Conservation (phyloP, 2,888 invertebrate species). For the Pimpla rufipes region DNA sequence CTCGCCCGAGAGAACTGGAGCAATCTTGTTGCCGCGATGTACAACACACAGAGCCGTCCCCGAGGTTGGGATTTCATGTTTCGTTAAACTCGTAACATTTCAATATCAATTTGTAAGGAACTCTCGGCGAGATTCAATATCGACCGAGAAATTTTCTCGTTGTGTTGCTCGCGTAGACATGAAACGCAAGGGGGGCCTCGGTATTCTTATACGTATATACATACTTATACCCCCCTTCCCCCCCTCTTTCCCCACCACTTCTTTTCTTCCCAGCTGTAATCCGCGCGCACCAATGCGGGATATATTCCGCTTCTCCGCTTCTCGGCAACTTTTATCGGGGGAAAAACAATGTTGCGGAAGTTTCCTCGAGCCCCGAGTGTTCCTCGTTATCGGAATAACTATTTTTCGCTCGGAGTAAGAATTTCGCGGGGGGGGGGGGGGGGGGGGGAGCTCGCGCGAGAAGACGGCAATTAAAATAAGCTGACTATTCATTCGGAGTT, state of each 20-base stretch:
- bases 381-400: conserved; percentile 26
- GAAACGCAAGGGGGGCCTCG: background rate
- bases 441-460: too few relatives aligned
- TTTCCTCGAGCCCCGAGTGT: conserved; percentile 34
- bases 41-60: conserved; percentile 19
- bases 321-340: conserved; percentile 34
- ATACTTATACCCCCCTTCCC: too few relatives aligned
- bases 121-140: conserved; percentile 55
- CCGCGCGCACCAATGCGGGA: background rate
- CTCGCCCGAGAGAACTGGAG: conserved; percentile 33
- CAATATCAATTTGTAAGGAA: conserved; percentile 66
- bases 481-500: background rate
- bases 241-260: too few relatives aligned
- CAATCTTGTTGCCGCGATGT: conserved; percentile 25
- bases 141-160: conserved; percentile 25
- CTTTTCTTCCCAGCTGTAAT: conserved; percentile 31
- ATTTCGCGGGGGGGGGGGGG: too few relatives aligned
- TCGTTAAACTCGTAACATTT: conserved; percentile 63
- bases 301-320: conserved; percentile 15
- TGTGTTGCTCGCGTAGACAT: background rate
- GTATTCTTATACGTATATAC: conserved; percentile 13
- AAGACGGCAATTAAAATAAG: conserved; percentile 47
- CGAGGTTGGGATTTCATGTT: conserved; percentile 59
- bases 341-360: conserved; percentile 33
- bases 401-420: background rate